A percentile compares a stretch with the other conserved stretches of the same genome.
phyloP scores from a whole-genome alignment of 1,140 invertebrate species.

The Sitobion miscanthi region DNA sequence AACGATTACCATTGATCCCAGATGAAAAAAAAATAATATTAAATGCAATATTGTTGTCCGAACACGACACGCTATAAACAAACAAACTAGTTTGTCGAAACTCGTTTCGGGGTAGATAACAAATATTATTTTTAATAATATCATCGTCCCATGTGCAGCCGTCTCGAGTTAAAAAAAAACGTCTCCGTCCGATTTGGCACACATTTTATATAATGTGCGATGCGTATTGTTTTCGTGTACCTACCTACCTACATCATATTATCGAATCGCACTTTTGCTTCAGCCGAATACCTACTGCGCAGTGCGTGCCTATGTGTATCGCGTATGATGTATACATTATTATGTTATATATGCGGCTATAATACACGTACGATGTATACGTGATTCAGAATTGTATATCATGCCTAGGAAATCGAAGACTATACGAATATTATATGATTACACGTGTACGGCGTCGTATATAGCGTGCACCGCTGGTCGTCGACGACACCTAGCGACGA shows the following conservation, averaged over 20 bases:
- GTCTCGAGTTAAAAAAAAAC: background rate
- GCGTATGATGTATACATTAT: too few relatives aligned
- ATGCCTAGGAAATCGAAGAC: background rate
- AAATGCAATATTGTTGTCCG: background rate
- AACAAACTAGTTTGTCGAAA: background rate
- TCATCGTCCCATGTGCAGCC: background rate
- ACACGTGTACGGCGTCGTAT: background rate
- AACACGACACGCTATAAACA: background rate
- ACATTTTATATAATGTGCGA: background rate
- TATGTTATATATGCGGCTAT: too few relatives aligned
- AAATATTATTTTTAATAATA: background rate
- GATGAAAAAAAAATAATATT: background rate
- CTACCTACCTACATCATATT: too few relatives aligned
- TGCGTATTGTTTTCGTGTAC: background rate
- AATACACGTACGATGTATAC: background rate
- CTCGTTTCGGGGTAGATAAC: background rate
- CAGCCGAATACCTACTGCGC: too few relatives aligned
- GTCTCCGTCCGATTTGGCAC: background rate
- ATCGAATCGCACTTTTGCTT: too few relatives aligned
- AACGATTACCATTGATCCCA: slow-evolving; percentile 27
- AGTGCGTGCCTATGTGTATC: too few relatives aligned
- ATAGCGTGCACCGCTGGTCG: background rate
- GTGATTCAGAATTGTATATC: background rate
- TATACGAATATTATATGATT: slow-evolving; percentile 7
- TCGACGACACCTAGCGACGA: background rate